phyloP scores from a whole-genome alignment of 2,113 vertebrate species.

The Rhinolophus ferrumequinum region DNA sequence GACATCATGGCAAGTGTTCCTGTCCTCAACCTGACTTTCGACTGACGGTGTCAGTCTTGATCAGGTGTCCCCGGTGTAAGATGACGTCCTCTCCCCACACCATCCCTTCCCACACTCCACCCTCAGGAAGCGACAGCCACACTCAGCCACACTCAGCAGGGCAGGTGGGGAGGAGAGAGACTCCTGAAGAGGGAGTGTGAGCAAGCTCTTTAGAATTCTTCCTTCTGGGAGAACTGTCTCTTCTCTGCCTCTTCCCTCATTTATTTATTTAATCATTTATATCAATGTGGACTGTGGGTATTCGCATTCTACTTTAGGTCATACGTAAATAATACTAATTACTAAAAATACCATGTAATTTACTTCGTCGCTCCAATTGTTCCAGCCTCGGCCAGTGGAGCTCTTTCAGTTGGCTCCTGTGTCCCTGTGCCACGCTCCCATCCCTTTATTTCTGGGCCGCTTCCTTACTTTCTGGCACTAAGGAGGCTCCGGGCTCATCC shows the following conservation, averaged over 20 bases:
- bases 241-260: neutral
- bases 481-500: neutral
- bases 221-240: neutral
- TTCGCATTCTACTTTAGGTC: neutral
- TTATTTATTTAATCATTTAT: neutral
- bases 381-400: no score
- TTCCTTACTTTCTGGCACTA: neutral
- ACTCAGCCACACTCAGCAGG: neutral
- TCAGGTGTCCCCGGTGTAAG: no score
- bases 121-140: neutral
- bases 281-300: neutral
- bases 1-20: no score
- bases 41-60: no score
- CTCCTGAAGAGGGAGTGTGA: accelerated
- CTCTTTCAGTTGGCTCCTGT: neutral
- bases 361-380: neutral
- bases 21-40: no score
- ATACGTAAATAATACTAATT: neutral
- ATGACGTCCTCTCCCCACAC: neutral
- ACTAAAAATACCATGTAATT: neutral
- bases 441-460: neutral
- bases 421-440: no score
- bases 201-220: neutral
- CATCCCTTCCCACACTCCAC: neutral
- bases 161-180: neutral